Evolutionary conservation across 1,140 invertebrate species (phyloP), one percentile per base, ranked within the genome.

Genomic region (Calephelis virginiensis): DNA sequence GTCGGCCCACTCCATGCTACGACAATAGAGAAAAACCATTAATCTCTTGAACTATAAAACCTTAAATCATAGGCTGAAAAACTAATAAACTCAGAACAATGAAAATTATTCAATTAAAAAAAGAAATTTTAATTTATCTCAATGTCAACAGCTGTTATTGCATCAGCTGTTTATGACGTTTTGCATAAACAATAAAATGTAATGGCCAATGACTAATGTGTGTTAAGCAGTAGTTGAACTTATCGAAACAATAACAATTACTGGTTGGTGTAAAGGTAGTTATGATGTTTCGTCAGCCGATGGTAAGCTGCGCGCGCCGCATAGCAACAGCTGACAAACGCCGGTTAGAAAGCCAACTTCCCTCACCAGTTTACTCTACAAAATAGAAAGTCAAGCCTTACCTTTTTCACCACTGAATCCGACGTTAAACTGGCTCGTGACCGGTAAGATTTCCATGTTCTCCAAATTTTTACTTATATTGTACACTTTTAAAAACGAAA

Each of bases 101-200:
- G 28, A 28, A 56, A 59, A 37, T 3, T 7, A 37, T 38, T 37
- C 6, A 38, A 59, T 12, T 62, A 17, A 38, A 45, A 62, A 43
- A 45, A 67, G 46, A 61, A 45, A 28, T 12, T 47, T 46, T 9
- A 37, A 37, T 38, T 28, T 37, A 28, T 11, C 53, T 59, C 37
- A 59, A 28, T 59, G 75, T 72, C 60, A 62, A 92, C 53, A 97
- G 95, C 89, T 97, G 95, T 69, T 38, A 59, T 59, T 94, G 94
- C 82, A 95, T 96, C 76, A 94, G 93, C 76, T 96, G 91, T 80
- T 94, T 94, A 59, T 93, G 94, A 73, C 94, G 73, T 71, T 71
- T 73, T 49, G 64, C 12, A 14, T 53, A 56, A 53, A 56, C 53
- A 59, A 59, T 59, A 59, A 53, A 59, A 37, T 59, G 12, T 38